These are phyloP conservation scores for Delichon dasypus DNA, from an alignment of 2,797 vertebrate genomes.

Conservation along the genomic window DNA sequence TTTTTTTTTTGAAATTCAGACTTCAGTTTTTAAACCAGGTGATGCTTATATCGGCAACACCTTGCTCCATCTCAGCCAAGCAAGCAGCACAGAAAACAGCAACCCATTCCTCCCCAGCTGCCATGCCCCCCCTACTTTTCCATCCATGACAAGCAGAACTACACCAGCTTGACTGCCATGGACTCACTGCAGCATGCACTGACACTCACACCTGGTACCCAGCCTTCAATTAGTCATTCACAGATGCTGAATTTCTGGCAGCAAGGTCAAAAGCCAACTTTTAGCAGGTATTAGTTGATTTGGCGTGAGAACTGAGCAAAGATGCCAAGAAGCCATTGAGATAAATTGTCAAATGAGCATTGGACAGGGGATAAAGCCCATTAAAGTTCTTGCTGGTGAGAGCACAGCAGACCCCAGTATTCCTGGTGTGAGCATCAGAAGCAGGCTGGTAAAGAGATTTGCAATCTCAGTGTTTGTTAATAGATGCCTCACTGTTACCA, in stretches of 20 bases:
- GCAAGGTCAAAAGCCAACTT: slow-evolving; percentile 66
- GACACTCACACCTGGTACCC: slow-evolving; percentile 43
- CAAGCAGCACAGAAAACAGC: not conserved
- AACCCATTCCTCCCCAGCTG: not conserved
- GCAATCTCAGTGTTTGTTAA: not conserved
- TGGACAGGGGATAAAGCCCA: not conserved
- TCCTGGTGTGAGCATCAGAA: not conserved
- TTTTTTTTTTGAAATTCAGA: not conserved
- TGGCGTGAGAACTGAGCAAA: slow-evolving; percentile 10
- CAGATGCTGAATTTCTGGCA: slow-evolving; percentile 27
- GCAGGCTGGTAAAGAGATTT: not conserved
- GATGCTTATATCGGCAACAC: not conserved
- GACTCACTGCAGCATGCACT: slow-evolving; percentile 34
- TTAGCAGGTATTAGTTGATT: slow-evolving; percentile 39
- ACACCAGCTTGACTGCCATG: slow-evolving; percentile 14
- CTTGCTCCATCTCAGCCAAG: not conserved
- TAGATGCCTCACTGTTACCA: not conserved
- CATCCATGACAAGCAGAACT: slow-evolving; percentile 37
- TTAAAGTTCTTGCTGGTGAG: slow-evolving; percentile 18
- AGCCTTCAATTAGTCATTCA: slow-evolving; percentile 48
- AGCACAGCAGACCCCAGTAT: not conserved
- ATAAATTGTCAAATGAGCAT: slow-evolving; percentile 37
- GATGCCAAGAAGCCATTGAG: slow-evolving; percentile 30
- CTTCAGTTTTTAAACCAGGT: not conserved
- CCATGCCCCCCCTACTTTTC: slow-evolving; percentile 1